Base-by-base conservation (phyloP, 1,140 invertebrate species). In the Aphelenchoides fujianensis region DNA sequence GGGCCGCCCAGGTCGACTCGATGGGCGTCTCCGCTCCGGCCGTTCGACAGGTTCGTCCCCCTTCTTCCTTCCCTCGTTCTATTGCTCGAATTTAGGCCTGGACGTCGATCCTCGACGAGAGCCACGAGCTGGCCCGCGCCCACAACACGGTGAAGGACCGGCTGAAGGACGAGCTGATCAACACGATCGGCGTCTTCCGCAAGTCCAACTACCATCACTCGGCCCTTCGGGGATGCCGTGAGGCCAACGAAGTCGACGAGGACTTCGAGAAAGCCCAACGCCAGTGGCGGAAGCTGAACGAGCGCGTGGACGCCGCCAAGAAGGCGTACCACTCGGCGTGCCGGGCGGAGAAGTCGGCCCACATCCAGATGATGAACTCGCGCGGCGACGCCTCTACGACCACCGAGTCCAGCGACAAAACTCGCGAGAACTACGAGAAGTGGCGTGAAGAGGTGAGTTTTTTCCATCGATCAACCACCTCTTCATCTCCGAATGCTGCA, bases 211-310 rank as follows among this genome's bases (percentile, higher is more conserved):
- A 85, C 19, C 83, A 84, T 68, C 69, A 63, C 5, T 81, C 83
- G 35, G 68, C 72, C 2, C 71, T 82, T 72, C 79, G 84, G n/a
- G 81, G 78, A 2, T 72, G 72, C 5, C 82, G 79, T 69, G 83
- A 83, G 69, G 72, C 77, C 5, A 74, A 79, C 2, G 81, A 83
- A 55, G 73, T 84, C 9, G 83, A 84, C 3, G 81, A 83, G 12
- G 75, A 79, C 36, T 83, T 83, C 28, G 83, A 83, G 57, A 83
- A 83, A 72, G 83, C 81, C 19, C 83, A 82, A 71, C 71, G 73
- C 28, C 81, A 75, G 53, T 83, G 81, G 81, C 82, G 83, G 52
- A 83, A 83, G 63, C 54, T 83, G 28, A 68, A 70, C 31, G 81
- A 83, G 36, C 74, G 75, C 48, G 55, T 81, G 37, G 83, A 83